A percentile compares a stretch with the other conserved stretches of the same genome.
phyloP scores from a whole-genome alignment of 2,888 invertebrate genomes.

The Chalcosyrphus nemorum region DNA sequence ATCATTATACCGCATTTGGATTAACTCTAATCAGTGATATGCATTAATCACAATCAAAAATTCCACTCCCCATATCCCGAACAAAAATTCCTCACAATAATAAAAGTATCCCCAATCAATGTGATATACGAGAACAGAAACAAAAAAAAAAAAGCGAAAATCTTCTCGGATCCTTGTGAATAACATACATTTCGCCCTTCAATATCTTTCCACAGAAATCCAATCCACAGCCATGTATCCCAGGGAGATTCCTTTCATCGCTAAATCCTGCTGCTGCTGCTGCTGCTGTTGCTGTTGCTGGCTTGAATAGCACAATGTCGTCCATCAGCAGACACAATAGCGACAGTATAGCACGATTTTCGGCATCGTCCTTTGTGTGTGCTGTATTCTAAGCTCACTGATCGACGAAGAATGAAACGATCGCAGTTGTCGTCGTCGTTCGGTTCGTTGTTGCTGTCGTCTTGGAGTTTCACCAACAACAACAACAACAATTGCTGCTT shows the following conservation, averaged over 20 bases:
- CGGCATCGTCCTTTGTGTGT: slow-evolving; percentile 68
- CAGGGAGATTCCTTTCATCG: slow-evolving; percentile 43
- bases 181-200: slow-evolving; percentile 13
- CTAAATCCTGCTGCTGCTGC: slow-evolving; percentile 27
- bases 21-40: slow-evolving; percentile 39
- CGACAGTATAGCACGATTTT: slow-evolving; percentile 72
- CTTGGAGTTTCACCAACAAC: not conserved
- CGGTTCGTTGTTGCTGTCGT: slow-evolving; percentile 14
- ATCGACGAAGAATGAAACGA: slow-evolving; percentile 71
- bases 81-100: not conserved
- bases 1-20: not conserved
- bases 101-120: slow-evolving; percentile 39
- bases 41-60: slow-evolving; percentile 61
- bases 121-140: slow-evolving; percentile 24
- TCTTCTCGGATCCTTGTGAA: not conserved
- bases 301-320: slow-evolving; percentile 61
- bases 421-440: slow-evolving; percentile 35
- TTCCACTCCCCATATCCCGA: not conserved
- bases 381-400: slow-evolving; percentile 46
- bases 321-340: slow-evolving; percentile 73
- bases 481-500: slow-evolving; percentile 24
- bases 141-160: not conserved
- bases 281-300: not conserved
- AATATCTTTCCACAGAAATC: slow-evolving; percentile 65
- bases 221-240: slow-evolving; percentile 25